Evolutionary conservation across 2,797 vertebrate species (phyloP).

Genomic region (Limosa lapponica): DNA sequence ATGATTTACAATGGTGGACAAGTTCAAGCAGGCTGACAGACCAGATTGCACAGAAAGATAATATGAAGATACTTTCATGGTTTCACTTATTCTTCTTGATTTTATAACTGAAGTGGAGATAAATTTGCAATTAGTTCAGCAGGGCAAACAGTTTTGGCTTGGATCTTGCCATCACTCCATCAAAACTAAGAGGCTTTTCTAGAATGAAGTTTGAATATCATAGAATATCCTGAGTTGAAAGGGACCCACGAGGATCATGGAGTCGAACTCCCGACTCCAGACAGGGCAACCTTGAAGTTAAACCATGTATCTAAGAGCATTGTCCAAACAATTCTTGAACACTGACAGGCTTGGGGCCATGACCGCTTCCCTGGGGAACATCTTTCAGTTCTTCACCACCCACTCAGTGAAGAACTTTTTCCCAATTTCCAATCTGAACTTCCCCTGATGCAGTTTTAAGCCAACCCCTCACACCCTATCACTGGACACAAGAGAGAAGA

Average conservation of each 20-base stretch:
- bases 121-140: neutral
- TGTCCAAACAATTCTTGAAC: neutral
- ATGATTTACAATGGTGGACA: neutral
- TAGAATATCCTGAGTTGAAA: neutral
- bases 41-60: neutral
- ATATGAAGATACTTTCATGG: neutral
- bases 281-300: neutral
- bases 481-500: neutral
- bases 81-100: neutral
- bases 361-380: neutral
- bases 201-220: neutral
- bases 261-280: neutral
- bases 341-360: neutral
- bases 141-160: neutral
- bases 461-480: neutral
- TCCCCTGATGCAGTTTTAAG: neutral
- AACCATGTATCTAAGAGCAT: neutral
- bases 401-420: neutral
- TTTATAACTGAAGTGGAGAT: neutral
- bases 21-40: neutral
- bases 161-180: neutral
- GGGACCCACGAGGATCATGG: rapidly evolving
- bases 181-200: neutral
- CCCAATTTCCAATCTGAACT: neutral
- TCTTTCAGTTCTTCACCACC: neutral